These are phyloP conservation scores for Ligdia adustata DNA, from an alignment of 2,888 invertebrate species.

Conservation along the genomic window DNA sequence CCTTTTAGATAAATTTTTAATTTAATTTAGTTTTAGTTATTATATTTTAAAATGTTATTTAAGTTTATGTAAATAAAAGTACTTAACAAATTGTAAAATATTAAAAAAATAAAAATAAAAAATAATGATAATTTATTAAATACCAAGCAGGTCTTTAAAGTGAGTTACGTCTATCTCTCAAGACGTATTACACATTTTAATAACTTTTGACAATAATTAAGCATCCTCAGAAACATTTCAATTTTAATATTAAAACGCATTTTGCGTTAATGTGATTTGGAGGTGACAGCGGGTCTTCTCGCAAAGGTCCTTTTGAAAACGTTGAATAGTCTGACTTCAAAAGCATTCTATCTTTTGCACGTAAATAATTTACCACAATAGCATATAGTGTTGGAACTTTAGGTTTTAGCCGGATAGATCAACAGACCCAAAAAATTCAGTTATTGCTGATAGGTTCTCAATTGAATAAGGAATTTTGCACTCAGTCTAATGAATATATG, in stretches of 20 bases:
- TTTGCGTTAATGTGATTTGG: constrained; percentile 8
- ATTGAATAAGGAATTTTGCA: background rate
- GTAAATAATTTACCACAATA: constrained; percentile 24
- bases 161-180: too few species aligned
- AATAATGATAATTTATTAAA: too few species aligned
- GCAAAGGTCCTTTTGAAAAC: constrained; percentile 5
- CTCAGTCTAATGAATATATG: background rate
- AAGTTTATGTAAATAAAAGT: too few species aligned
- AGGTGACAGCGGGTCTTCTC: constrained; percentile 9
- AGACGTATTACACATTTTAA: too few species aligned
- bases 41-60: too few species aligned
- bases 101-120: too few species aligned
- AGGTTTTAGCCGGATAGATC: background rate
- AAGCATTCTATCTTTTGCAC: constrained; percentile 10
- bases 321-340: constrained; percentile 11
- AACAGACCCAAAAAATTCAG: background rate
- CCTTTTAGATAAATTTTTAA: too few species aligned
- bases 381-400: constrained; percentile 1
- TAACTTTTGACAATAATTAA: background rate
- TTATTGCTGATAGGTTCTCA: background rate
- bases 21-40: too few species aligned
- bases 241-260: constrained; percentile 2
- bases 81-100: too few species aligned
- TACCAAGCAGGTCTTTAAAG: too few species aligned
- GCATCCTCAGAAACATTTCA: background rate